These are phyloP conservation scores for Xanthorhoe spadicearia DNA, from an alignment of 2,888 invertebrate genomes.

Conservation along the genomic window DNA sequence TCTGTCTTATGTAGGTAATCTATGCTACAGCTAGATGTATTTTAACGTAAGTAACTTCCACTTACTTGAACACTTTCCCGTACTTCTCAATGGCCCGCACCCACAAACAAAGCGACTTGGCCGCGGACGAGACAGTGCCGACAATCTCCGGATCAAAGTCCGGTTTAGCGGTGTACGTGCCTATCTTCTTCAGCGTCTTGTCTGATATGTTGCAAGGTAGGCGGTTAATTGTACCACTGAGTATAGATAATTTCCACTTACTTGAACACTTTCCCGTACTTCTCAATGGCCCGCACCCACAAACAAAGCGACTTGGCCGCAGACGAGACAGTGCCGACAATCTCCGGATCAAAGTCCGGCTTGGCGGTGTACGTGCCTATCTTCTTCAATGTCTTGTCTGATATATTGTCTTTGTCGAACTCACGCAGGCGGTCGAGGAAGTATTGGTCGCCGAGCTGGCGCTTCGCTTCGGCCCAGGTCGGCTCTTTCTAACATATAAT, in stretches of 20 bases:
- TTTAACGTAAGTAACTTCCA: neutral
- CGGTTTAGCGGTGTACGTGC: conserved; percentile 89
- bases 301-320: conserved; percentile 95
- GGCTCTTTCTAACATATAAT: conserved; percentile 86
- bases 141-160: conserved; percentile 96
- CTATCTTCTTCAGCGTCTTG: conserved; percentile 92
- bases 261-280: conserved; percentile 95
- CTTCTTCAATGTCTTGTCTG: conserved; percentile 92
- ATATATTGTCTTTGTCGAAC: conserved; percentile 95
- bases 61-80: conserved; percentile 93
- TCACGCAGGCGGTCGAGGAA: conserved; percentile 91
- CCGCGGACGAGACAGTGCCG: conserved; percentile 92
- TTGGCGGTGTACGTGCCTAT: conserved; percentile 91
- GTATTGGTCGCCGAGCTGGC: conserved; percentile 92
- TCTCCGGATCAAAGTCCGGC: conserved; percentile 94
- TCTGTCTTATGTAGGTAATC: no score
- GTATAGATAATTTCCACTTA: conserved; percentile 59
- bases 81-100: conserved; percentile 96
- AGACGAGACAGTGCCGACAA: conserved; percentile 92
- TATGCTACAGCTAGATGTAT: no score
- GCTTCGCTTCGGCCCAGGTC: conserved; percentile 94
- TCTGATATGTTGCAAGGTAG: conserved; percentile 91
- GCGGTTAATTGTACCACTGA: neutral
- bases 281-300: conserved; percentile 96
- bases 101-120: conserved; percentile 95